phyloP scores from a whole-genome alignment of 92 coral and sea anemone species.

The Parazoanthus darwini region DNA sequence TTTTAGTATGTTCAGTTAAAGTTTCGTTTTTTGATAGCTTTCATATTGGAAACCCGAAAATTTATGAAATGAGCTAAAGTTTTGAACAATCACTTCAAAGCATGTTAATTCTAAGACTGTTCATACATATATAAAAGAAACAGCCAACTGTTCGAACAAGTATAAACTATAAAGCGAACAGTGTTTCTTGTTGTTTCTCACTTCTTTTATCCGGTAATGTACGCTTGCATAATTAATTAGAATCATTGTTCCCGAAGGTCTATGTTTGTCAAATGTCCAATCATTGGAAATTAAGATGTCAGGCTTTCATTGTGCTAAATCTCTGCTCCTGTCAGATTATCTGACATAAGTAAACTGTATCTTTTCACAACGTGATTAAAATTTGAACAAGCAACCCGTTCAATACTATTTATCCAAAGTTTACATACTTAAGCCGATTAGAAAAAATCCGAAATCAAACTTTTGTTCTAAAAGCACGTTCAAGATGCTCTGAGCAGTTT shows the following conservation, averaged over 20 bases:
- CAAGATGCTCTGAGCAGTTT: conserved; percentile 39
- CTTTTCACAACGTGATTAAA: conserved; percentile 46
- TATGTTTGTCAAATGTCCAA: conserved; percentile 37
- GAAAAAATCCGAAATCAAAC: conserved; percentile 47
- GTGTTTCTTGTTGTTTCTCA: conserved; percentile 34
- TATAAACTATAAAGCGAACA: conserved; percentile 36
- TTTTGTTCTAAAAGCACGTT: conserved; percentile 45
- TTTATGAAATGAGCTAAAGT: not conserved
- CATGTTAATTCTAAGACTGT: not conserved
- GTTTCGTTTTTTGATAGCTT: not conserved
- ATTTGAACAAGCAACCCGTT: conserved; percentile 48
- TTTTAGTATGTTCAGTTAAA: not conserved
- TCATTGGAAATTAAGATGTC: conserved; percentile 44
- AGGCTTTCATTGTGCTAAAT: conserved; percentile 22
- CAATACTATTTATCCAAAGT: conserved; percentile 40
- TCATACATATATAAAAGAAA: conserved; percentile 13
- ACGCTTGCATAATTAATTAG: conserved; percentile 49
- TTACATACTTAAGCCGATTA: conserved; percentile 50
- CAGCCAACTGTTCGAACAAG: conserved; percentile 31
- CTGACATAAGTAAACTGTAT: conserved; percentile 44
- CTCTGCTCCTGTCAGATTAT: conserved; percentile 33
- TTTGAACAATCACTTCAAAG: conserved; percentile 2
- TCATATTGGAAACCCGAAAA: not conserved
- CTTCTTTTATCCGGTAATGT: conserved; percentile 33
- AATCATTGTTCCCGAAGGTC: conserved; percentile 16